Conservation (phyloP, 2,113 vertebrate genomes). For the Trinectes maculatus region DNA sequence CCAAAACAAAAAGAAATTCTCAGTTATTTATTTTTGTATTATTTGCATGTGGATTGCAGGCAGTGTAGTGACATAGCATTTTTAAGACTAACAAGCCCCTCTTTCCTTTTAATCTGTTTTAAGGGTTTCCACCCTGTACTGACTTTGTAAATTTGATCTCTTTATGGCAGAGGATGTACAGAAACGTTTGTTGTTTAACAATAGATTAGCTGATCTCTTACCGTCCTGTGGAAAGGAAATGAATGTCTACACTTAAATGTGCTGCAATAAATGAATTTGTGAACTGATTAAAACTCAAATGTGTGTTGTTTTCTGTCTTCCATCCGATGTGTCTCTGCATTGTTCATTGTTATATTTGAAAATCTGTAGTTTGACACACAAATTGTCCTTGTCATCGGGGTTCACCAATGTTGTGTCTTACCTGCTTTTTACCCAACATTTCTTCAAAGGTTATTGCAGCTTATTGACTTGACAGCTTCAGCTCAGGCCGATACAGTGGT, state of each 20-base stretch:
- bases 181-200: constrained; percentile 50
- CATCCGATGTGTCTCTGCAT: background rate
- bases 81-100: constrained; percentile 50
- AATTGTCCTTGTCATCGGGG: no score
- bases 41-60: constrained; percentile 55
- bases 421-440: no score
- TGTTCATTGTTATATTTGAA: no score
- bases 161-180: constrained; percentile 64
- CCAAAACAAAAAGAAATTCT: constrained; percentile 43
- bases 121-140: constrained; percentile 46
- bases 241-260: constrained; percentile 71
- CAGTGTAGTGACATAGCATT: constrained; percentile 39
- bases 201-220: constrained; percentile 61
- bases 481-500: no score
- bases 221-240: constrained; percentile 78
- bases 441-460: no score
- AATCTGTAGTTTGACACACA: no score
- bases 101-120: constrained; percentile 35
- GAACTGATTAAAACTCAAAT: constrained; percentile 48
- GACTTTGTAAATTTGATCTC: constrained; percentile 61
- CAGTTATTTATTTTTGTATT: constrained; percentile 77
- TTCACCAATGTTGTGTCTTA: no score
- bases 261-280: constrained; percentile 80
- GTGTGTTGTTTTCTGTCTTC: background rate
- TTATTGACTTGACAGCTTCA: no score